Evolutionary conservation across 2,797 vertebrate genomes (phyloP), one percentile per base, ranked within the genome.

Genomic region (Microctenopoma steveboyesi): DNA sequence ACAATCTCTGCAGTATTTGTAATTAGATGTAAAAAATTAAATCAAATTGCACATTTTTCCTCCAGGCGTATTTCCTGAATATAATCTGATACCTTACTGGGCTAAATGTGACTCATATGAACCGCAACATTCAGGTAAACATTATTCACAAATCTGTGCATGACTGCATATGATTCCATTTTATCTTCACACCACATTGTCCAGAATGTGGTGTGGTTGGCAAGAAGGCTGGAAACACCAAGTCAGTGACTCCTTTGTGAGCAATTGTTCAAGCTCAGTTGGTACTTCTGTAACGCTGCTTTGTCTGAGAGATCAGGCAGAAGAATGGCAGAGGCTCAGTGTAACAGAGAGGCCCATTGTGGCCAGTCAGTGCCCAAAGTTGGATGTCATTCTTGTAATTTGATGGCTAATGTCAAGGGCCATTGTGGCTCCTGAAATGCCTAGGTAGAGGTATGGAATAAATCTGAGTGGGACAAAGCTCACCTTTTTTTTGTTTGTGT

Each of bases 231-330:
- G 60, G 72, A 78, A 81, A 74, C 72, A 79, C 33, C 74, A 80
- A 83, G 88, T 82, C 87, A 87, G 69, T 81, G 77, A 37, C 76
- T 78, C 78, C 82, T 83, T 92, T 93, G 87, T 91, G 77, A 85
- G 62, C 74, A 46, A 91, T 91, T 91, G 86, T 91, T 93, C 83
- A 87, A 87, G 88, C 84, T 91, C 91, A 91, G 84, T 90, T 90
- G 89, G 69, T 82, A 85, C 81, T 85, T 88, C 84, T 84, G 85
- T 86, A 85, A 82, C 70, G 63, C 58, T 1, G 84, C 87, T 92
- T 93, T 94, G 91, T 93, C 60, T 22, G 56, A 35, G 78, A 84
- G 90, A 93, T 92, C 88, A 89, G 83, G 58, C 67, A 65, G 75
- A 85, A 93, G 86, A 94, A 93, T 92, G 82, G 72, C 73, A 65